phyloP scores from a whole-genome alignment of 2,888 invertebrate genomes.

The Drosophila subsilvestris region DNA sequence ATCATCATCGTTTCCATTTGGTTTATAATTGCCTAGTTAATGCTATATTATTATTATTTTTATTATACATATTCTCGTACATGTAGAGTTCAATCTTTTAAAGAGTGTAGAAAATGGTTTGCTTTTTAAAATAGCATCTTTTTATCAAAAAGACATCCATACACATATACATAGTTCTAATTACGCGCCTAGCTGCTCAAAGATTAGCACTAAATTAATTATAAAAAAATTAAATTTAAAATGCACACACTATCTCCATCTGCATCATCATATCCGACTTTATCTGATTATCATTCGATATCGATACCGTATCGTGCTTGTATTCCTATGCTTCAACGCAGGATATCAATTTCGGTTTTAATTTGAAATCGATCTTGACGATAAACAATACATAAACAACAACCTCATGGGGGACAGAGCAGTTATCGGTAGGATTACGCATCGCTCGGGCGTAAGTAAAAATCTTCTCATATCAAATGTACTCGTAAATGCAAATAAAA shows the following conservation, averaged over 20 bases:
- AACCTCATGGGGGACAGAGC: constrained; percentile 74
- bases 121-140: constrained; percentile 78
- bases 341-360: constrained; percentile 12
- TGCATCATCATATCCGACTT: constrained; percentile 7
- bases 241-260: constrained; percentile 23
- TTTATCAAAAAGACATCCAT: constrained; percentile 80
- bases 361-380: constrained; percentile 20
- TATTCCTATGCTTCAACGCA: constrained; percentile 10
- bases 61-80: constrained; percentile 70
- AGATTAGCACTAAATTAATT: constrained; percentile 69
- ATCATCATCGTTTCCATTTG: constrained; percentile 16
- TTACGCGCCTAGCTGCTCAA: constrained; percentile 73
- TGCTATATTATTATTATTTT: constrained; percentile 66
- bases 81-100: constrained; percentile 80
- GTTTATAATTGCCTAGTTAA: constrained; percentile 73
- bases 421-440: constrained; percentile 75
- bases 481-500: constrained; percentile 51
- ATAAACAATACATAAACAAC: constrained; percentile 45
- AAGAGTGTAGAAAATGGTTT: constrained; percentile 79
- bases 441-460: constrained; percentile 59
- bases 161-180: constrained; percentile 72
- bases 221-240: constrained; percentile 53
- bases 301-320: constrained; percentile 8
- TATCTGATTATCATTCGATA: constrained; percentile 46
- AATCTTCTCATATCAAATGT: constrained; percentile 70